Evolutionary conservation across 2,888 invertebrate species (phyloP), one percentile per base, ranked within the genome.

Genomic region (Acleris sparsana): DNA sequence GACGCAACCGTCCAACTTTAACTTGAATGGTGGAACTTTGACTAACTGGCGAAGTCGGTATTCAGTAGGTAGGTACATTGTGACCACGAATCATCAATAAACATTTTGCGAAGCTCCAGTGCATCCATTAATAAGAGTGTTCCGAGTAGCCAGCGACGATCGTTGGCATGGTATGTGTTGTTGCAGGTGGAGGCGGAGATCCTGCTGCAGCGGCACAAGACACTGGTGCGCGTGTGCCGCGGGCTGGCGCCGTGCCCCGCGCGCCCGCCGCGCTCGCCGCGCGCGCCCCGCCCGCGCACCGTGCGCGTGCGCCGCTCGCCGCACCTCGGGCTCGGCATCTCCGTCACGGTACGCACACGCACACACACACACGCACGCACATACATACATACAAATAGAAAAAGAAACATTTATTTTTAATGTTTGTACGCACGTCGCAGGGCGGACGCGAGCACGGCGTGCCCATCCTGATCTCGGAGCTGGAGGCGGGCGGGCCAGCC

Each of bases 371-470:
- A n/a, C n/a, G n/a, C n/a, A n/a, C n/a, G n/a, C n/a, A n/a, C n/a
- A n/a, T n/a, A n/a, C n/a, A n/a, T n/a, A n/a, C n/a, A n/a, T n/a
- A n/a, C n/a, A n/a, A n/a, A n/a, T n/a, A n/a, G n/a, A n/a, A n/a
- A n/a, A n/a, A n/a, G n/a, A n/a, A n/a, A n/a, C n/a, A n/a, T n/a
- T n/a, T n/a, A n/a, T n/a, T n/a, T n/a, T n/a, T 25, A 0, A 29
- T 1, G 29, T 29, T 1, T 33, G 11, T 13, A 18, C 1, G 17
- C 2, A 51, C n/a, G 18, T 67, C 1, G 18, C 80, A 97, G 97
- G 97, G 97, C 62, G 97, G 97, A 1, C 94, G 96, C 70, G 97
- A 97, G 81, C 97, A 97, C 87, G 97, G 97, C 17, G 96, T 97
- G 48, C 97, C 97, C 0, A 96, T 97, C 72, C 88, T 97, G 68